phyloP scores from a whole-genome alignment of 2,797 vertebrate genomes.

The Columba guinea region DNA sequence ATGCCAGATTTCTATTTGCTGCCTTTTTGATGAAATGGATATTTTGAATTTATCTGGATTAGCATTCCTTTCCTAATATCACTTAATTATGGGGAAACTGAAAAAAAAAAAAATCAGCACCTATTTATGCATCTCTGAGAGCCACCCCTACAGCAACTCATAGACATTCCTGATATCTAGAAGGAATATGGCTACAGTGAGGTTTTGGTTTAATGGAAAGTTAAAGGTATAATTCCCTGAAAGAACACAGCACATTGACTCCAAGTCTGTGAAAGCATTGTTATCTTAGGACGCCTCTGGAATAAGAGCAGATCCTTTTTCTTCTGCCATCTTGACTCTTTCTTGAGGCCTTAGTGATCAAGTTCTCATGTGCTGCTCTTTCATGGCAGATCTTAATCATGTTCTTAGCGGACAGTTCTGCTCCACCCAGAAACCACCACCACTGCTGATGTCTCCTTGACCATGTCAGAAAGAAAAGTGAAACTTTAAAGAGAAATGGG shows the following conservation, averaged over 20 bases:
- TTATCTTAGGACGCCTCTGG: not conserved
- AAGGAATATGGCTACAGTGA: not conserved
- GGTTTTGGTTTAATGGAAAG: not conserved
- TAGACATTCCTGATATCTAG: not conserved
- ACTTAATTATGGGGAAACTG: not conserved
- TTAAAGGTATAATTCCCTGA: not conserved
- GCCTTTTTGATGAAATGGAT: not conserved
- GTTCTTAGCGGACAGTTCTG: not conserved
- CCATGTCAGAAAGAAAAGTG: not conserved
- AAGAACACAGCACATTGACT: not conserved
- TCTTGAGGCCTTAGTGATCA: not conserved
- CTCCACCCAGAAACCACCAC: not conserved
- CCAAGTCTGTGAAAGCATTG: not conserved
- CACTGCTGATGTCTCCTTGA: not conserved
- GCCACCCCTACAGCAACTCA: not conserved
- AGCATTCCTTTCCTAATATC: not conserved
- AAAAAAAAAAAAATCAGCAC: not conserved
- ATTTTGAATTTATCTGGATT: not conserved
- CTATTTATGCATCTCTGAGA: not conserved
- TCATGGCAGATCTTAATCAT: not conserved
- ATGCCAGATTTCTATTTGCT: not conserved
- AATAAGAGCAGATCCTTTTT: not conserved
- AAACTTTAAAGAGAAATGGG: not conserved
- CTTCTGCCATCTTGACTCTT: not conserved
- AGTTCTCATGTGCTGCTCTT: not conserved